Conservation (phyloP, 2,797 vertebrate species). For the Micrastur ruficollis region DNA sequence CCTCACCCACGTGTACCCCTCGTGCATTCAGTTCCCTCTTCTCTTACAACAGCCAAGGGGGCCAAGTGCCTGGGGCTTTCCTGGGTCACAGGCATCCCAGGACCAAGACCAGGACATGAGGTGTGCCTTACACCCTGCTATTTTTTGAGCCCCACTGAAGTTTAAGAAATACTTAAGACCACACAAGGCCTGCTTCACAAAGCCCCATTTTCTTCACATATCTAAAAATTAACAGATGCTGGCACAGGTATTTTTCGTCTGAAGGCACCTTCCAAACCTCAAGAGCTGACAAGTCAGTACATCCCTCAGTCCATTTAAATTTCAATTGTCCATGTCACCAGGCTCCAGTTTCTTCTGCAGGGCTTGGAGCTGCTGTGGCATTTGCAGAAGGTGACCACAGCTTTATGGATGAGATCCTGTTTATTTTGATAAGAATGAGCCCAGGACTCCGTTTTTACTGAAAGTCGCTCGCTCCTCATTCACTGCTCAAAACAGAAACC, state of each 20-base stretch:
- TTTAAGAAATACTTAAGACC: background rate
- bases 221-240: background rate
- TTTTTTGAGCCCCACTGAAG: background rate
- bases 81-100: background rate
- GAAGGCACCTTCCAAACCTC: background rate
- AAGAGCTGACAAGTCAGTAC: background rate
- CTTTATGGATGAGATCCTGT: background rate
- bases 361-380: background rate
- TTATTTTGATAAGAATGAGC: background rate
- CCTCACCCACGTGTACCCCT: rapidly evolving
- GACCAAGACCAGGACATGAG: background rate
- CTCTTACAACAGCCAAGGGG: background rate
- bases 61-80: background rate
- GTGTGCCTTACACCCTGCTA: background rate
- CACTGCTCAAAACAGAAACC: background rate
- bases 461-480: background rate
- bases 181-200: background rate
- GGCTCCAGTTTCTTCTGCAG: background rate
- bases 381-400: background rate
- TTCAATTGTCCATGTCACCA: background rate
- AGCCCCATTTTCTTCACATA: background rate
- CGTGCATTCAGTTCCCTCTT: rapidly evolving
- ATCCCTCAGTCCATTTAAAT: rapidly evolving
- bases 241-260: background rate
- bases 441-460: background rate